Evolutionary conservation across 2,797 vertebrate genomes (phyloP), one percentile per base, ranked within the genome.

Genomic region (Crypturellus tataupa): DNA sequence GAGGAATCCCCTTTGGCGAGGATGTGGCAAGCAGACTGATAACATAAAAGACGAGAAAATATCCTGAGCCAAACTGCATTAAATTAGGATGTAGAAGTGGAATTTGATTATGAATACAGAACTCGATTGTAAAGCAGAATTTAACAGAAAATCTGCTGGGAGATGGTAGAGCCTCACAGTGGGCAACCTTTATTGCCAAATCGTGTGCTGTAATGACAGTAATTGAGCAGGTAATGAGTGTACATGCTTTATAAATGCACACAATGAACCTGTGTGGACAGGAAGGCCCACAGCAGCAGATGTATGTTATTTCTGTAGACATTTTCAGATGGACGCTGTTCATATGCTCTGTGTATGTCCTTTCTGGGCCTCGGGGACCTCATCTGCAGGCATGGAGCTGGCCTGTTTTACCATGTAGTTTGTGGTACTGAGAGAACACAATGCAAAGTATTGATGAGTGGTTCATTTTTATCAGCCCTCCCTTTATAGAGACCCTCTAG

Each of bases 1-100:
- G 96, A 97, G 96, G 97, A 95, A 96, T 96, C 94, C 96, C 94
- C 95, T 96, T 95, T 87, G 96, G 96, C 95, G 93, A 97, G 87
- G 91, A 95, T 95, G 93, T 91, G 87, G 92, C 89, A 94, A 95
- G 90, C 95, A 95, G 90, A 94, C 92, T 95, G 95, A 92, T 90
- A 76, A 33, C 70, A 81, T 70, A 93, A 84, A 27, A 58, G 76
- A 37, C 69, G 76, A 27, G 49, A 3, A 71, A 75, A 85, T 90
- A 81, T 79, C 72, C 72, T 63, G 53, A 88, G 79, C 73, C 70
- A 42, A 93, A 56, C 42, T 51, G 86, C 70, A 79, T 79, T 49
- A 82, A 88, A 90, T 92, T 70, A 79, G 93, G 73, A 92, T 81
- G 78, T 62, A 88, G 59, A 85, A 69, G 67, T 86, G 87, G 68